Percentiles rank a stretch among this genome's conserved stretches.
Evolutionary conservation across 2,113 vertebrate species (phyloP).

Genomic region (Tympanuchus pallidicinctus): DNA sequence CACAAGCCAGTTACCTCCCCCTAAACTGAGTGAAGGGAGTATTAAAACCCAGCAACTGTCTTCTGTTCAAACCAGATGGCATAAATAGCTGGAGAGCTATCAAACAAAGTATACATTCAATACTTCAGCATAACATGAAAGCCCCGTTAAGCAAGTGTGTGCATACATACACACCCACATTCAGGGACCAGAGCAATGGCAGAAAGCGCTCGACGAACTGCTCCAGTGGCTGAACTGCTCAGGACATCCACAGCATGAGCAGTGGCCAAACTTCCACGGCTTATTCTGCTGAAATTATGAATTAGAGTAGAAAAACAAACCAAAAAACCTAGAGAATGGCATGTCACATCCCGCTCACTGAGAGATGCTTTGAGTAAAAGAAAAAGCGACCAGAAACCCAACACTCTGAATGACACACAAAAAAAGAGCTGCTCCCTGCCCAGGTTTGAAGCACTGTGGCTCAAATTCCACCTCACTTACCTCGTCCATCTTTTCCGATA

Average conservation of each 20-base stretch:
- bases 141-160: background rate
- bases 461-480: slow-evolving; percentile 74
- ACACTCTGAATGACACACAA: rapidly evolving
- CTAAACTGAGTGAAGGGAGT: background rate
- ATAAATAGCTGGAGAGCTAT: slow-evolving; percentile 61
- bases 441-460: background rate
- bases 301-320: slow-evolving; percentile 36
- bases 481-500: slow-evolving; percentile 89
- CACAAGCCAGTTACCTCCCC: slow-evolving; percentile 8
- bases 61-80: slow-evolving; percentile 44
- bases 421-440: background rate
- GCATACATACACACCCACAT: background rate
- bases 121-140: slow-evolving; percentile 9
- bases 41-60: slow-evolving; percentile 54
- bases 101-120: slow-evolving; percentile 35
- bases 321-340: background rate
- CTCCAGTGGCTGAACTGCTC: slow-evolving; percentile 24
- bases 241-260: background rate
- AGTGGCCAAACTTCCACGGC: slow-evolving; percentile 28
- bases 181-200: slow-evolving; percentile 21
- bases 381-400: slow-evolving; percentile 16
- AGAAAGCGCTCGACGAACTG: slow-evolving; percentile 34
- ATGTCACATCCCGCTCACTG: slow-evolving; percentile 21
- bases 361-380: background rate
- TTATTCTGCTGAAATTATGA: slow-evolving; percentile 14